Conservation (phyloP, 2,888 invertebrate species). For the Thumatha senex region DNA sequence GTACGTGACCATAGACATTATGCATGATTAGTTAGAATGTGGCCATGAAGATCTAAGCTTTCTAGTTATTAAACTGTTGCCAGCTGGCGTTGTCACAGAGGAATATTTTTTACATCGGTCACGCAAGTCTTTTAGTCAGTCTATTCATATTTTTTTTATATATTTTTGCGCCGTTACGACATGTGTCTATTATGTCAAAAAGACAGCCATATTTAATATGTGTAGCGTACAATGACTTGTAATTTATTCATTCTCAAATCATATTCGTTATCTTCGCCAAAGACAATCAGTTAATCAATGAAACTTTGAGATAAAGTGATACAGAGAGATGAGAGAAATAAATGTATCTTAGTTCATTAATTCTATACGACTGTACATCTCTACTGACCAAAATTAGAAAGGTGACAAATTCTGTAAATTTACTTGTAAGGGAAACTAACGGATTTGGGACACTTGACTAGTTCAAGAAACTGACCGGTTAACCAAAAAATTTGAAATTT, state of each 20-base stretch:
- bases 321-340: background rate
- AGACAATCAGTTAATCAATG: conserved; percentile 4
- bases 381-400: no score
- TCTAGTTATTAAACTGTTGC: conserved; percentile 17
- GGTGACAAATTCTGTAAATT: no score
- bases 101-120: background rate
- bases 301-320: background rate
- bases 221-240: background rate
- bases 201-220: no score
- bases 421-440: no score
- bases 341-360: background rate
- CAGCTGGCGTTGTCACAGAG: background rate
- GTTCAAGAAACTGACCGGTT: no score
- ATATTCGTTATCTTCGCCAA: background rate
- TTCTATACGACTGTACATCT: no score
- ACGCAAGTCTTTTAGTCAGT: no score
- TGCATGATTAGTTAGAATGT: conserved; percentile 37
- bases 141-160: background rate
- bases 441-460: no score
- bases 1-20: conserved; percentile 45
- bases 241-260: background rate
- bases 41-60: conserved; percentile 30
- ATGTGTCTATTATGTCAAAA: no score
- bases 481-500: no score
- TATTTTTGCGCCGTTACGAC: no score